Evolutionary conservation across 2,113 vertebrate species (phyloP).

Genomic region (Harpagus bidentatus): DNA sequence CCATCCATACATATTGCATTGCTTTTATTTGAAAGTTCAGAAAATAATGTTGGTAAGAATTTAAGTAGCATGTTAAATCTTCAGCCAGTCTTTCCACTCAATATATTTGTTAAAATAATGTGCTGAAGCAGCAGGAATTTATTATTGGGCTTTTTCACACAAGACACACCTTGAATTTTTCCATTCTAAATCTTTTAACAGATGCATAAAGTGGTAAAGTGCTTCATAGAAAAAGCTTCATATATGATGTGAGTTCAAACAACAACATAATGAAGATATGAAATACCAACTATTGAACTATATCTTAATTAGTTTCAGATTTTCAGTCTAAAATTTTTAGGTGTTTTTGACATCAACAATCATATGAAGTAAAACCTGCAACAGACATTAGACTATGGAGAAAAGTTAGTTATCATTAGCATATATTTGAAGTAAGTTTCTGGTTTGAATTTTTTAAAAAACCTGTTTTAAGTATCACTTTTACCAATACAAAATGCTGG

Average conservation of each 20-base stretch:
- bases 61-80: slow-evolving; percentile 40
- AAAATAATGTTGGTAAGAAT: slow-evolving; percentile 51
- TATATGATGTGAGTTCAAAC: not conserved
- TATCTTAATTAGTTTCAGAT: not conserved
- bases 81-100: slow-evolving; percentile 51
- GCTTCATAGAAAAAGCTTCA: not conserved
- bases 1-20: not conserved
- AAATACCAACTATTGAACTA: not conserved
- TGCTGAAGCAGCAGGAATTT: slow-evolving; percentile 56
- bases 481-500: not conserved
- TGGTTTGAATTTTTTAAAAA: not conserved
- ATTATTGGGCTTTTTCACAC: slow-evolving; percentile 31
- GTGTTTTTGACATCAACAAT: not conserved
- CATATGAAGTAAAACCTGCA: not conserved
- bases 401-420: not conserved
- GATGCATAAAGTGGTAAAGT: not conserved
- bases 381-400: not conserved
- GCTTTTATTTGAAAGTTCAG: slow-evolving; percentile 41
- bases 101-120: slow-evolving; percentile 50
- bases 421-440: not conserved
- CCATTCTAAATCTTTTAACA: slow-evolving; percentile 50
- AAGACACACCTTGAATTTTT: slow-evolving; percentile 51
- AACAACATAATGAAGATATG: not conserved
- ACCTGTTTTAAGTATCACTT: not conserved
- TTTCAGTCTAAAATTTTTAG: not conserved